Evolutionary conservation across 1,140 invertebrate species (phyloP).

Genomic region (Xylocopa sonorina): DNA sequence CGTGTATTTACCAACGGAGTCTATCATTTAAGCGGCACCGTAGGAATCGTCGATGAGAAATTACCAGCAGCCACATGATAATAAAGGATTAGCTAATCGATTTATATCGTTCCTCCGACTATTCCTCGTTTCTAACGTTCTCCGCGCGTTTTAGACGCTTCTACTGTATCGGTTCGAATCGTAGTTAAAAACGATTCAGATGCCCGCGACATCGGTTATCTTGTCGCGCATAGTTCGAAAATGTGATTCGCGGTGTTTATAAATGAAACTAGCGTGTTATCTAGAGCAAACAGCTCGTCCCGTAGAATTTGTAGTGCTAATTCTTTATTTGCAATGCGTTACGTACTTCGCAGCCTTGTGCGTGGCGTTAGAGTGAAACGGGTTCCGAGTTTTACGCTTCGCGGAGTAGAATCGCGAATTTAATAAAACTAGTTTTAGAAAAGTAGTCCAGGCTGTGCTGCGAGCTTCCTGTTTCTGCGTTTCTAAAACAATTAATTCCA

Average conservation of each 20-base stretch:
- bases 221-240: neutral
- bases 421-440: neutral
- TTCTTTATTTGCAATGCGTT: slow-evolving; percentile 1
- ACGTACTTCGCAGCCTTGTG: neutral
- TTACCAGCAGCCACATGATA: neutral
- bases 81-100: slow-evolving; percentile 20
- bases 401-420: neutral
- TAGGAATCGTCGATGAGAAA: neutral
- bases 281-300: neutral
- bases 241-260: neutral
- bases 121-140: neutral
- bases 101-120: slow-evolving; percentile 1
- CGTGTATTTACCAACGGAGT: slow-evolving; percentile 5
- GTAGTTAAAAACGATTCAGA: neutral
- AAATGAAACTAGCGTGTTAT: slow-evolving; percentile 1
- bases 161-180: too few relatives aligned
- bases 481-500: too few relatives aligned
- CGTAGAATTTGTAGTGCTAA: neutral
- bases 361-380: neutral
- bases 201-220: neutral
- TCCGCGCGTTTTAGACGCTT: too few relatives aligned
- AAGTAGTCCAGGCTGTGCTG: too few relatives aligned
- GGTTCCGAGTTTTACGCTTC: neutral
- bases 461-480: too few relatives aligned
- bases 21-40: neutral